phyloP scores from a whole-genome alignment of 2,888 invertebrate species.

The Eilema griseolum region DNA sequence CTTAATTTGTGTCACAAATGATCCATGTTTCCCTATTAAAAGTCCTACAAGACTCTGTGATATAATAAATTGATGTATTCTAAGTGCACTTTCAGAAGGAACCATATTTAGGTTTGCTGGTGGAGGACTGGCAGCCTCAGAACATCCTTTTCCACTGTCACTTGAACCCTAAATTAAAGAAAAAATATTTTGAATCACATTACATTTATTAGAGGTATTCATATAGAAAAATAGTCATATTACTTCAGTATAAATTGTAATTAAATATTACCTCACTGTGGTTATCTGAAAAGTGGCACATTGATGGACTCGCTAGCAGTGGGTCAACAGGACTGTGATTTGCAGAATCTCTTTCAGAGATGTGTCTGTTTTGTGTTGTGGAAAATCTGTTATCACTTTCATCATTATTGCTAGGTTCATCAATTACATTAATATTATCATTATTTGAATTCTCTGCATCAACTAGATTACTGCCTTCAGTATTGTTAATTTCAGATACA shows the following conservation, averaged over 20 bases:
- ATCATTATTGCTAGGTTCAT: slow-evolving; percentile 72
- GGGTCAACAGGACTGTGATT: slow-evolving; percentile 93
- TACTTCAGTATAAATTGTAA: not conserved
- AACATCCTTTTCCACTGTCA: slow-evolving; percentile 94
- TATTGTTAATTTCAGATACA: slow-evolving; percentile 58
- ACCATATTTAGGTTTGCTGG: slow-evolving; percentile 87
- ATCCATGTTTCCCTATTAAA: slow-evolving; percentile 94
- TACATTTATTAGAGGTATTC: not conserved
- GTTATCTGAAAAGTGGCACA: slow-evolving; percentile 90
- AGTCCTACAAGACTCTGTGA: slow-evolving; percentile 93
- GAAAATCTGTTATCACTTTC: slow-evolving; percentile 74
- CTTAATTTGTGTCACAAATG: slow-evolving; percentile 93
- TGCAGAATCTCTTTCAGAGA: slow-evolving; percentile 89
- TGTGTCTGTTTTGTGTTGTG: slow-evolving; percentile 72
- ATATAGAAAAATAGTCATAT: too few relatives aligned
- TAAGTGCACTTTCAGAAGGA: slow-evolving; percentile 77
- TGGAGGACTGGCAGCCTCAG: slow-evolving; percentile 91
- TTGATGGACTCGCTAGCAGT: slow-evolving; percentile 89
- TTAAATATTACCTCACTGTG: slow-evolving; percentile 88
- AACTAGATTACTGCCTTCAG: slow-evolving; percentile 60
- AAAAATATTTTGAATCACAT: not conserved
- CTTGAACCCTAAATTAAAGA: slow-evolving; percentile 89
- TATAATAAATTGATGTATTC: slow-evolving; percentile 91
- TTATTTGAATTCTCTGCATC: slow-evolving; percentile 71
- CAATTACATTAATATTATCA: slow-evolving; percentile 70